Base-by-base conservation (phyloP, 1,140 invertebrate genomes). In the Uloborus diversus region DNA sequence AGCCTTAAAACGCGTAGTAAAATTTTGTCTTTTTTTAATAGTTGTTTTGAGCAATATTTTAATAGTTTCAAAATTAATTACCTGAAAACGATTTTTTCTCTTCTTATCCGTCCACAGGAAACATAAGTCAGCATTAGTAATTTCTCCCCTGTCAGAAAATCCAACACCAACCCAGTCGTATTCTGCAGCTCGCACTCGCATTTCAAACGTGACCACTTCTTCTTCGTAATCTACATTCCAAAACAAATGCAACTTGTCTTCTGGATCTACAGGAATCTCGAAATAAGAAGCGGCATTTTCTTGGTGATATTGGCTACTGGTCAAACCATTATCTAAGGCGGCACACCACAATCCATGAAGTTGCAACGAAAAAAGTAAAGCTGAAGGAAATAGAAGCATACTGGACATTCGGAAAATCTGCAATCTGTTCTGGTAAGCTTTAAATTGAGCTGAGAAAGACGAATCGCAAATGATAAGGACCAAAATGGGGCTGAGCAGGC, bases 141-240 rank as follows among this genome's bases (percentile, higher is more conserved):
- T 71, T 47, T 92, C 89, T 4, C 96, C 97, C 82, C 94, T 92
- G 85, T 96, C 91, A 0, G 96, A 98, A 88, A 98, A 98, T 35
- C 97, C 97, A 62, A 97, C 84, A 2, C 94, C 93, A 81, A 97
- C 91, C 94, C 94, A 96, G 51, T 81, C 73, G 37, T 82, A 83
- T 9, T 73, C 51, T 9, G 71, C 25, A 14, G 82, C 27, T 17
- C 81, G 42, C 4, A 82, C 64, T 73, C 81, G 62, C 0, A 86
- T 27, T 57, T 84, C 84, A 37, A 86, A 79, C 13, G 64, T 69
- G 35, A 86, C 79, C 1, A 20, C 59, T 27, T 83, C 65, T 7
- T 79, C 71, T 11, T 82, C 59, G 27, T 86, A 83, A 59, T 86
- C 82, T n/a, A 84, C 59, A 28, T 65, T 81, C 85, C 85, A 85